Evolutionary conservation across 2,113 vertebrate genomes (phyloP).

Genomic region (Ariopsis seemanni): DNA sequence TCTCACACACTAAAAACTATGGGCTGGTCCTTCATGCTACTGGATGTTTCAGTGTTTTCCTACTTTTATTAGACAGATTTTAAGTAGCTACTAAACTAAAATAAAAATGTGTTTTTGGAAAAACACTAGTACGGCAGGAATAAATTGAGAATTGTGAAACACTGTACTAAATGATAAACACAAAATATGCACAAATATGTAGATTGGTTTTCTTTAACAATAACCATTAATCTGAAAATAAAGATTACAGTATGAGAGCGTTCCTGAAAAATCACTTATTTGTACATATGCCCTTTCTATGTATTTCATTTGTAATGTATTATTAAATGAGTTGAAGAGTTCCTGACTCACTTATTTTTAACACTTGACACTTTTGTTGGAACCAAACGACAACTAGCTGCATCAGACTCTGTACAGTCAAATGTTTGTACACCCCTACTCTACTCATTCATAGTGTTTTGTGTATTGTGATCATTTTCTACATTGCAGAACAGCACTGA

Average conservation of each 20-base stretch:
- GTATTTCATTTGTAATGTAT: slow-evolving; percentile 22
- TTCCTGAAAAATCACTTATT: not conserved
- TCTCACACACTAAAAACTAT: not conserved
- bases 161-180: not conserved
- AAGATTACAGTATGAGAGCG: not conserved
- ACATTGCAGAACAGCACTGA: too few species aligned
- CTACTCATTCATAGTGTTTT: too few species aligned
- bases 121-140: not conserved
- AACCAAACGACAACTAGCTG: not conserved
- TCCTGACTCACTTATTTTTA: not conserved
- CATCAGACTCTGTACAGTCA: not conserved
- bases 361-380: not conserved
- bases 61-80: not conserved
- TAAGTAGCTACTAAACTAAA: not conserved
- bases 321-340: slow-evolving; percentile 26
- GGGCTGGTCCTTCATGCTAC: not conserved
- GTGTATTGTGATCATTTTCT: too few species aligned
- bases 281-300: slow-evolving; percentile 7
- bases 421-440: too few species aligned
- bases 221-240: not conserved
- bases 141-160: not conserved
- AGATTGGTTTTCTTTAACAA: not conserved
- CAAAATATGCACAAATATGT: not conserved
- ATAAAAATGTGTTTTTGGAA: not conserved
- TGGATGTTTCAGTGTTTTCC: not conserved